Percentiles rank a stretch among this genome's conserved stretches.
phyloP scores from a whole-genome alignment of 2,113 vertebrate species.

The Caranx melampygus region DNA sequence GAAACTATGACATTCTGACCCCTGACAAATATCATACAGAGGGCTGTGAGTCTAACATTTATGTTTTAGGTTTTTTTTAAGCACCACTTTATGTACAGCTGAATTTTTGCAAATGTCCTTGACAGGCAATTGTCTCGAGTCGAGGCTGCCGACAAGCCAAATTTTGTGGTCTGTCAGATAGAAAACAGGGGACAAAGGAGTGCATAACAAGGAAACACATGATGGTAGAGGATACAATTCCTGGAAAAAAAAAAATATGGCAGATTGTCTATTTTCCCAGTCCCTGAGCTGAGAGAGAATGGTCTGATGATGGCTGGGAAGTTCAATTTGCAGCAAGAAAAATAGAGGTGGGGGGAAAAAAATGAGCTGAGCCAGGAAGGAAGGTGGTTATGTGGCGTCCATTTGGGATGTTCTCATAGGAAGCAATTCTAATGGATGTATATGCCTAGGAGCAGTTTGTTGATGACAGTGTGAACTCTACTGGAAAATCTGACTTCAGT shows the following conservation, averaged over 20 bases:
- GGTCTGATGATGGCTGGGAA: background rate
- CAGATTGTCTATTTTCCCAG: slow-evolving; percentile 10
- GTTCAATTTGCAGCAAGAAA: slow-evolving; percentile 33
- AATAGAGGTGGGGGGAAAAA: background rate
- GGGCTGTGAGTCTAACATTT: slow-evolving; percentile 26
- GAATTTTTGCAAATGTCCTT: slow-evolving; percentile 24
- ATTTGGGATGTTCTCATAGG: slow-evolving; percentile 17
- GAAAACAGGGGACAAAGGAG: slow-evolving; percentile 12
- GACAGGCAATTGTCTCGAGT: slow-evolving; percentile 38
- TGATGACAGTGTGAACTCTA: slow-evolving; percentile 36
- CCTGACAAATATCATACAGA: slow-evolving; percentile 30
- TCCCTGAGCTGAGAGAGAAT: slow-evolving; percentile 12
- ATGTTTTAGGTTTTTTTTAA: background rate
- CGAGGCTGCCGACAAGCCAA: background rate
- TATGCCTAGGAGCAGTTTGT: background rate
- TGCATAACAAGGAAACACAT: slow-evolving; percentile 27
- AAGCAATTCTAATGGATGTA: slow-evolving; percentile 5
- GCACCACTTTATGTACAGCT: background rate
- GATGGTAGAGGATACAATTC: background rate
- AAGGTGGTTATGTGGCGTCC: background rate
- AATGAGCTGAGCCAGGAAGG: background rate
- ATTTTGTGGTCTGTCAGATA: slow-evolving; percentile 21
- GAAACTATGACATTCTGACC: slow-evolving; percentile 49
- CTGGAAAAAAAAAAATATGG: background rate
- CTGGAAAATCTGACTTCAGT: slow-evolving; percentile 49